Evolutionary conservation across 2,113 vertebrate species (phyloP).

Genomic region (Nannospalax galili): DNA sequence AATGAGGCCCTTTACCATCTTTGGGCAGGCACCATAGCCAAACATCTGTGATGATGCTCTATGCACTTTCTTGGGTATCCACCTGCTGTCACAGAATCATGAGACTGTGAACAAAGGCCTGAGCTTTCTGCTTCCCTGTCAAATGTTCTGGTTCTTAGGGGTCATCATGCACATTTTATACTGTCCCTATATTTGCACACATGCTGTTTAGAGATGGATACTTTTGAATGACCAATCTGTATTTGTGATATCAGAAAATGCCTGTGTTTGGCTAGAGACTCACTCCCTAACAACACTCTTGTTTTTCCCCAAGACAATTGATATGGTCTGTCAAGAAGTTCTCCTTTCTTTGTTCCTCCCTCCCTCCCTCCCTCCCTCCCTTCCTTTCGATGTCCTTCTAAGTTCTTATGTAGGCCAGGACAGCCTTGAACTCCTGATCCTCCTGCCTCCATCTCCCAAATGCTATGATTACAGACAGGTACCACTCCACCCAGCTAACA

Average conservation of each 20-base stretch:
- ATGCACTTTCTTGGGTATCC: not conserved
- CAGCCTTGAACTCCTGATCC: not conserved
- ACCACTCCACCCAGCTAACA: not conserved
- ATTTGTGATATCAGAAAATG: not conserved
- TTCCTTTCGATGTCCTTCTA: not conserved
- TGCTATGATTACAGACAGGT: not conserved
- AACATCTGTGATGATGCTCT: not conserved
- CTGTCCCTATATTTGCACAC: not conserved
- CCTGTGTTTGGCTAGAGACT: not conserved
- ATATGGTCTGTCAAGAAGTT: not conserved
- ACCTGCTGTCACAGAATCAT: not conserved
- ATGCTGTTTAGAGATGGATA: not conserved
- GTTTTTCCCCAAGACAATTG: conserved; percentile 33
- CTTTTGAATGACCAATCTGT: not conserved
- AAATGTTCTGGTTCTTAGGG: not conserved
- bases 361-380: not conserved
- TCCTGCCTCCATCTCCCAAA: not conserved
- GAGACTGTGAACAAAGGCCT: not conserved
- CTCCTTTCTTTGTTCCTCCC: fast-evolving
- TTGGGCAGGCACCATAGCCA: not conserved
- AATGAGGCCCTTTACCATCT: not conserved
- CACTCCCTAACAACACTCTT: not conserved
- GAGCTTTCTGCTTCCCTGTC: not conserved
- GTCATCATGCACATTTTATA: not conserved
- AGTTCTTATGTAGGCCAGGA: not conserved